phyloP scores from a whole-genome alignment of 2,888 invertebrate genomes.

The Criorhina ranunculi region DNA sequence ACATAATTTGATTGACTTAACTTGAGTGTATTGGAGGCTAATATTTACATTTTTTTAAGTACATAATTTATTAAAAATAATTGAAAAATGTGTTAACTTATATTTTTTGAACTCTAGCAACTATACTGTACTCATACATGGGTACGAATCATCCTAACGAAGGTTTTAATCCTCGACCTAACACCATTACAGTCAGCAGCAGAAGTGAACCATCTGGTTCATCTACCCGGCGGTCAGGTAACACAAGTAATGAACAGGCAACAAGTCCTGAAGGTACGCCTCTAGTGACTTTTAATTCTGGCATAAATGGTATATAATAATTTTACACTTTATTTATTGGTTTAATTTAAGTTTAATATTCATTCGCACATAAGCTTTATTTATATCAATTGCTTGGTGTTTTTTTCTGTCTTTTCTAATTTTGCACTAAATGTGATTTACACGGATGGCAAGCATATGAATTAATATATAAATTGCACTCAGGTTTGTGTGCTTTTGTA shows the following conservation, averaged over 20 bases:
- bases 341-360: constrained; percentile 67
- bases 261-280: constrained; percentile 84
- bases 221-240: constrained; percentile 64
- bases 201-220: constrained; percentile 40
- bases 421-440: not conserved
- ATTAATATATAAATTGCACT: constrained; percentile 8
- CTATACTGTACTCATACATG: constrained; percentile 87
- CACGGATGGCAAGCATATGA: constrained; percentile 1
- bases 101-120: constrained; percentile 84
- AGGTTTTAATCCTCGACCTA: constrained; percentile 78
- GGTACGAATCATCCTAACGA: constrained; percentile 82
- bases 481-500: constrained; percentile 3
- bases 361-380: constrained; percentile 55
- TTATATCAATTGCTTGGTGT: constrained; percentile 47
- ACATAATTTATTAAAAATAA: no score
- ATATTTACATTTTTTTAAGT: no score
- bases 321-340: constrained; percentile 68
- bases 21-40: no score
- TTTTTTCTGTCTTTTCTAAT: constrained; percentile 4
- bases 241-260: constrained; percentile 59
- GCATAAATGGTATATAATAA: constrained; percentile 83
- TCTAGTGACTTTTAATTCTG: constrained; percentile 84
- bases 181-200: constrained; percentile 57
- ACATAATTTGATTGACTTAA: no score
- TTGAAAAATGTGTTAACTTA: no score